Evolutionary conservation across 2,888 invertebrate genomes (phyloP).

Genomic region (Orthonevra nobilis): DNA sequence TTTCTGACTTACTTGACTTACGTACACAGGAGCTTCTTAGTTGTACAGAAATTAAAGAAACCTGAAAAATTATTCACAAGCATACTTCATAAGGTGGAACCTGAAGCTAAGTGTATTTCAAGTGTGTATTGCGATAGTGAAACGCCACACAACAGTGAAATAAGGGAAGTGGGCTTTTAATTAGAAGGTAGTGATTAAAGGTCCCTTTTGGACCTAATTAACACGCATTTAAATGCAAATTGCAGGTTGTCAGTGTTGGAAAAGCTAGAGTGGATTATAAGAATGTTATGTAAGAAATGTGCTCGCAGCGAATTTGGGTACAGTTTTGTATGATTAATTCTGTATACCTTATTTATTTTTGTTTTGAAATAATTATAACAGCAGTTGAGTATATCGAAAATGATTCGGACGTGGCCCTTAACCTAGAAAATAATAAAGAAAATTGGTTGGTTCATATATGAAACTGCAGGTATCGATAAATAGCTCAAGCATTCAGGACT

Average conservation of each 20-base stretch:
- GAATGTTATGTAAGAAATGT: too few species aligned
- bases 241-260: constrained; percentile 50
- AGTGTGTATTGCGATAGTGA: constrained; percentile 1
- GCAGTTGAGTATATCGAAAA: too few species aligned
- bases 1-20: constrained; percentile 24
- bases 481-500: too few species aligned
- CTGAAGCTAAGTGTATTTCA: constrained; percentile 12
- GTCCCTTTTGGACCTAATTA: constrained; percentile 59
- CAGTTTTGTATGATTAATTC: too few species aligned
- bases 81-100: constrained; percentile 18
- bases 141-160: constrained; percentile 49
- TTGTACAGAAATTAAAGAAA: constrained; percentile 40
- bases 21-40: not conserved
- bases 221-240: constrained; percentile 57
- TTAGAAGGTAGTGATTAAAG: constrained; percentile 49
- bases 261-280: constrained; percentile 2
- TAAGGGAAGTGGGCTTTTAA: constrained; percentile 68
- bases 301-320: too few species aligned
- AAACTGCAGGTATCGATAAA: too few species aligned
- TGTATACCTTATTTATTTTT: too few species aligned
- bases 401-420: too few species aligned
- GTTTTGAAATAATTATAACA: too few species aligned
- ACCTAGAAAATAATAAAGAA: too few species aligned
- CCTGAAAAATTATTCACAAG: constrained; percentile 39
- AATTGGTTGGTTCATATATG: too few species aligned